phyloP scores from a whole-genome alignment of 2,797 vertebrate genomes.

The Brachyrhaphis roseni region DNA sequence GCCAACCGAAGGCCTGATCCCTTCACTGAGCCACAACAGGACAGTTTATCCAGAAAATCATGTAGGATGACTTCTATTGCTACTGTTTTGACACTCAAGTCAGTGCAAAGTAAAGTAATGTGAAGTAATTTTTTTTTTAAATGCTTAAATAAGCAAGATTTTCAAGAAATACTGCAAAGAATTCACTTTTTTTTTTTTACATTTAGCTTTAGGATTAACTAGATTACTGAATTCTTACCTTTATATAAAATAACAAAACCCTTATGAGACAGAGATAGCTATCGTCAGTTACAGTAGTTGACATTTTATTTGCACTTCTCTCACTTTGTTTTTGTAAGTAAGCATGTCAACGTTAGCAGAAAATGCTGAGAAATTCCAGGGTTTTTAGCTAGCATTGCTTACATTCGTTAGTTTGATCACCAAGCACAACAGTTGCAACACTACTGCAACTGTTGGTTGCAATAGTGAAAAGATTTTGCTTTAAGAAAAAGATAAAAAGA shows the following conservation, averaged over 20 bases:
- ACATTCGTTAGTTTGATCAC: neutral
- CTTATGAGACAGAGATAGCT: neutral
- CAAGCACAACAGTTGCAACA: neutral
- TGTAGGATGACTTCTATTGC: neutral
- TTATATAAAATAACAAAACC: neutral
- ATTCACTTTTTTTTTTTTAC: neutral
- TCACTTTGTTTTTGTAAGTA: neutral
- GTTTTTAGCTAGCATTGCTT: neutral
- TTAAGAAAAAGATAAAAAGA: too few relatives aligned
- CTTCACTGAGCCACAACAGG: constrained; percentile 4
- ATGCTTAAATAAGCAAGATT: neutral
- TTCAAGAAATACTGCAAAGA: neutral
- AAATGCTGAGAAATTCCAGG: neutral
- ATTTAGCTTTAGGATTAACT: neutral
- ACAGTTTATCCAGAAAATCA: neutral
- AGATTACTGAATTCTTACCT: neutral
- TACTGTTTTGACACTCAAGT: neutral
- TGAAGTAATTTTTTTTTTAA: too few relatives aligned
- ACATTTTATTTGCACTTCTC: neutral
- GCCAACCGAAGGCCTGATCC: neutral
- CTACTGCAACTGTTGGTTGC: too few relatives aligned
- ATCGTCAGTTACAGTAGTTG: neutral
- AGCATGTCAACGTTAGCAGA: neutral
- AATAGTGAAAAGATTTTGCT: too few relatives aligned
- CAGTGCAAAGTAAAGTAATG: neutral